A percentile compares a stretch with the other conserved stretches of the same genome.
Conservation (phyloP, 2,113 vertebrate genomes). For the Platichthys flesus region DNA sequence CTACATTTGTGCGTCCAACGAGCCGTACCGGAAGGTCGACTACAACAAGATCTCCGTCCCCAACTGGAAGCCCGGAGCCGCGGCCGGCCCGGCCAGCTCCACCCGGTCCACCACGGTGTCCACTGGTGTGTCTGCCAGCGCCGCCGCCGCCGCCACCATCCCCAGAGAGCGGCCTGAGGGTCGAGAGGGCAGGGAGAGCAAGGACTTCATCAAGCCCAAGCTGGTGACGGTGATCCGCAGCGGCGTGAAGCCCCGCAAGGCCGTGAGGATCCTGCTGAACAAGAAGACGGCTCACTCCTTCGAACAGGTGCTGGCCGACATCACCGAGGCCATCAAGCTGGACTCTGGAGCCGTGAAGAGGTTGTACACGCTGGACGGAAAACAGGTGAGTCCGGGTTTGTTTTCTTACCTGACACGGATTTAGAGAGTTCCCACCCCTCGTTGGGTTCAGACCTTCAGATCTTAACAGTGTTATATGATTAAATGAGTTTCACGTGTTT, state of each 20-base stretch:
- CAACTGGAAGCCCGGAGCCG: slow-evolving; percentile 74
- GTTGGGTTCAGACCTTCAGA: too few species aligned
- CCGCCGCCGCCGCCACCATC: neutral
- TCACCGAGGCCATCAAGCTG: slow-evolving; percentile 78
- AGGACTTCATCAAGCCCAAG: slow-evolving; percentile 79
- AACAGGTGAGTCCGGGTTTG: slow-evolving; percentile 59
- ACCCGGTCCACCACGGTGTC: slow-evolving; percentile 15
- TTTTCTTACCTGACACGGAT: too few species aligned
- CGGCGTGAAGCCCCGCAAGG: slow-evolving; percentile 76
- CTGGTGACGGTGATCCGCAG: slow-evolving; percentile 80
- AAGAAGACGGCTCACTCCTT: slow-evolving; percentile 78
- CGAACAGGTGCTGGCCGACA: slow-evolving; percentile 73
- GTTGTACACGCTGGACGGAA: slow-evolving; percentile 77
- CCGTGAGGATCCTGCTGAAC: slow-evolving; percentile 76
- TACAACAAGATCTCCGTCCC: slow-evolving; percentile 75
- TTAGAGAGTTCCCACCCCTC: too few species aligned
- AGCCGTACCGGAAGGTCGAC: slow-evolving; percentile 73
- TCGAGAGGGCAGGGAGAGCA: slow-evolving; percentile 65
- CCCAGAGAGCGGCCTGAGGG: slow-evolving; percentile 41
- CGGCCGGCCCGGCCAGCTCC: neutral
- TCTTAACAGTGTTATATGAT: too few species aligned
- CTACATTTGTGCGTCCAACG: slow-evolving; percentile 75
- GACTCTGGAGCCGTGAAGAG: slow-evolving; percentile 74
- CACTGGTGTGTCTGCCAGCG: slow-evolving; percentile 31
- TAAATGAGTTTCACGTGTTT: too few species aligned